Conservation (phyloP, 2,888 invertebrate genomes). For the Lochmaea capreae region DNA sequence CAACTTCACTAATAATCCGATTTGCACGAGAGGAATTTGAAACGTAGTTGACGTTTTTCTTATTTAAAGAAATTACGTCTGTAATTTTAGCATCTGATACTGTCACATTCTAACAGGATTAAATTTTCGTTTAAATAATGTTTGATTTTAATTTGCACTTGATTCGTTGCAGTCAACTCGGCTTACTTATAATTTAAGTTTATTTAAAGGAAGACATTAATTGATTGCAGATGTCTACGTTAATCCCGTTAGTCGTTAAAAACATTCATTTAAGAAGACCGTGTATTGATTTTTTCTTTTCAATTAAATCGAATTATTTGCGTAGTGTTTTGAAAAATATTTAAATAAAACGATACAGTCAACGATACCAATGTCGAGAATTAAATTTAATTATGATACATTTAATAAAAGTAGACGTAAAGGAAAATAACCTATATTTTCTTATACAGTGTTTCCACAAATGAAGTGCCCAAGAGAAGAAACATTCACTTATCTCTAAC, state of each 20-base stretch:
- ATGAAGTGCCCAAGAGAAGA: too few relatives aligned
- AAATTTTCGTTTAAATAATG: constrained; percentile 19
- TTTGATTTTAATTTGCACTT: constrained; percentile 26
- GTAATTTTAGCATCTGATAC: constrained; percentile 12
- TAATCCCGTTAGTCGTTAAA: neutral
- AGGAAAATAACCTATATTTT: too few relatives aligned
- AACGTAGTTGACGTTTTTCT: neutral
- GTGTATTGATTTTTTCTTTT: neutral
- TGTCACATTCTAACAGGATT: constrained; percentile 17
- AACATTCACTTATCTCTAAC: too few relatives aligned
- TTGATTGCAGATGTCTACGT: constrained; percentile 5
- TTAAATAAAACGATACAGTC: too few relatives aligned
- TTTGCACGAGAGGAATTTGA: constrained; percentile 2
- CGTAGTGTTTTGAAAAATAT: too few relatives aligned
- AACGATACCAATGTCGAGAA: too few relatives aligned
- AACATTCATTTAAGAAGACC: neutral
- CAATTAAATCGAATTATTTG: neutral
- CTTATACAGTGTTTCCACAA: too few relatives aligned
- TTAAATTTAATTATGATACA: too few relatives aligned
- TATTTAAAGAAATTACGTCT: constrained; percentile 14
- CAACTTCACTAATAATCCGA: constrained; percentile 3
- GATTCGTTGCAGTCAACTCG: constrained; percentile 2
- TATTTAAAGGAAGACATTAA: constrained; percentile 11
- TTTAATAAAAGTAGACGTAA: too few relatives aligned
- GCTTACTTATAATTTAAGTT: constrained; percentile 10